These are phyloP conservation scores for Petrocephalus microphthalmus DNA, from an alignment of 2,113 vertebrate species.

Conservation along the genomic window DNA sequence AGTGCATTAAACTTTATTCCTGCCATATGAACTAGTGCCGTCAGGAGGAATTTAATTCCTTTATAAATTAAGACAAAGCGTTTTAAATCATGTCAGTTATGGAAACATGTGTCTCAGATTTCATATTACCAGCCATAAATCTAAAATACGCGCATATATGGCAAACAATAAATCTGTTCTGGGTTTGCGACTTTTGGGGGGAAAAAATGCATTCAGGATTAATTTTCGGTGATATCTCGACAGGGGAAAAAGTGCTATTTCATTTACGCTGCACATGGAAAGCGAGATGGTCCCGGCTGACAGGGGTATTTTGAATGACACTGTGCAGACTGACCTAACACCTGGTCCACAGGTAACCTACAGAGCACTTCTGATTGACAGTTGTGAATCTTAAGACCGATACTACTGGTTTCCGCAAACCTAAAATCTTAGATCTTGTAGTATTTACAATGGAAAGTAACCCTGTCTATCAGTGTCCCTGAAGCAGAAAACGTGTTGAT, in stretches of 20 bases:
- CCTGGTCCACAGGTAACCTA: not conserved
- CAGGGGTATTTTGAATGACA: not conserved
- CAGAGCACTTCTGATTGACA: not conserved
- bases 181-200: not conserved
- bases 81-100: constrained; percentile 1
- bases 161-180: not conserved
- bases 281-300: not conserved
- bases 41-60: not conserved
- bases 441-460: not conserved
- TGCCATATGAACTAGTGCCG: not conserved
- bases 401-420: not conserved
- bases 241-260: not conserved
- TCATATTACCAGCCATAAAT: not conserved
- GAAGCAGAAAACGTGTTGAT: not conserved
- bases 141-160: not conserved
- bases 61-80: not conserved
- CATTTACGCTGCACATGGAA: not conserved
- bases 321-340: not conserved
- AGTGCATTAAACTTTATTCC: not conserved
- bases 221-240: not conserved
- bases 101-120: not conserved
- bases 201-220: not conserved
- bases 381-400: not conserved
- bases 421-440: not conserved
- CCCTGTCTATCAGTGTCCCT: not conserved